Evolutionary conservation across 2,888 invertebrate genomes (phyloP), one percentile per base, ranked within the genome.

Genomic region (Tholera decimalis): DNA sequence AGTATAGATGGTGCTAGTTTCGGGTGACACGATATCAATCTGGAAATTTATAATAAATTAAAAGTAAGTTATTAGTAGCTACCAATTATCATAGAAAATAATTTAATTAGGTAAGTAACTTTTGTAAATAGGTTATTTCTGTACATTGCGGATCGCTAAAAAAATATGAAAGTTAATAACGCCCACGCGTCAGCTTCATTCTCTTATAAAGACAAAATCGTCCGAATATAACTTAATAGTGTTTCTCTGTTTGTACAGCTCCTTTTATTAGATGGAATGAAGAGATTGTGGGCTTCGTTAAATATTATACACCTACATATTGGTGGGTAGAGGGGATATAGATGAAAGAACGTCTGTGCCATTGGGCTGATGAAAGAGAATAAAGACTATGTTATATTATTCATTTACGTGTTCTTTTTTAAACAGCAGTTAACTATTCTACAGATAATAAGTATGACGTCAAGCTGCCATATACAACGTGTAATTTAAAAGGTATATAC

Each of bases 191-290:
- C 47, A 62, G 50, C 53, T 39, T 18, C 68, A 39, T 41, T 62
- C 51, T 49, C 24, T 72, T 57, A 59, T 55, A 59, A 74, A 73
- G 84, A 58, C 33, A 55, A 68, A 67, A 73, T 81, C 20, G 60
- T 44, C 72, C 67, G 68, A 81, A 78, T 77, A 82, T 75, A 73
- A 81, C 57, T 67, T 55, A 69, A 72, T 70, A 74, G 57, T 74
- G 84, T 83, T 82, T 74, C 73, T 73, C 58, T 77, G 77, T 83
- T 76, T 83, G 80, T 57, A 47, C 58, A 80, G 73, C 58, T 65
- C 28, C 65, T 61, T 79, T 77, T 75, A 73, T 82, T 81, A 77
- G 46, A 71, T 58, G 44, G 54, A 39, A 73, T 62, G 69, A 64
- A 41, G 63, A 76, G 71, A 80, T 73, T 80, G 56, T 28, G n/a